Conservation (phyloP, 2,113 vertebrate species). For the Dasyornis broadbenti region DNA sequence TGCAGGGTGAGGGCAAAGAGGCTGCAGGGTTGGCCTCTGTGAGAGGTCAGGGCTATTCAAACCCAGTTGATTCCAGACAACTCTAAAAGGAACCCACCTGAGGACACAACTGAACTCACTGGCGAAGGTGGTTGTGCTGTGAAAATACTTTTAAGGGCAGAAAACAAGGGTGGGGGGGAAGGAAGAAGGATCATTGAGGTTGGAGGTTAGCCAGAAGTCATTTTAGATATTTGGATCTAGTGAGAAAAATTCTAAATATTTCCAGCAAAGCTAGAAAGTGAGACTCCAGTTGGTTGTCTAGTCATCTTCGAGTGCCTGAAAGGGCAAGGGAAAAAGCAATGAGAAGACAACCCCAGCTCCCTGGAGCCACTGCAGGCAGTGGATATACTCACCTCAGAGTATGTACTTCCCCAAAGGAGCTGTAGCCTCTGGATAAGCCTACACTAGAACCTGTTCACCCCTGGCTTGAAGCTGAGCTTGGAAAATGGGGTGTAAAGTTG, state of each 20-base stretch:
- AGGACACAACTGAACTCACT: neutral
- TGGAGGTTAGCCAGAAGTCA: neutral
- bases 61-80: neutral
- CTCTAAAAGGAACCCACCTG: neutral
- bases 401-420: neutral
- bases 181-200: fast-evolving
- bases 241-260: neutral
- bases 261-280: neutral
- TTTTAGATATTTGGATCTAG: neutral
- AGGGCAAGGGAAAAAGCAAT: neutral
- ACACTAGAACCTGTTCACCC: fast-evolving
- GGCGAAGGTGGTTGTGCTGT: fast-evolving
- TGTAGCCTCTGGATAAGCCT: neutral
- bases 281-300: neutral
- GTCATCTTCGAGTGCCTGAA: neutral
- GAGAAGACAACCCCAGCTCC: neutral
- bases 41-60: neutral
- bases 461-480: neutral
- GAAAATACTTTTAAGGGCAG: neutral
- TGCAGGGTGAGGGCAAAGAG: neutral
- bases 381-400: neutral
- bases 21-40: neutral
- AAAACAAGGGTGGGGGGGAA: fast-evolving
- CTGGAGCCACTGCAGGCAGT: fast-evolving
- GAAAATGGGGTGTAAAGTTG: neutral